Evolutionary conservation across 2,888 invertebrate species (phyloP).

Genomic region (Margaritifera margaritifera): DNA sequence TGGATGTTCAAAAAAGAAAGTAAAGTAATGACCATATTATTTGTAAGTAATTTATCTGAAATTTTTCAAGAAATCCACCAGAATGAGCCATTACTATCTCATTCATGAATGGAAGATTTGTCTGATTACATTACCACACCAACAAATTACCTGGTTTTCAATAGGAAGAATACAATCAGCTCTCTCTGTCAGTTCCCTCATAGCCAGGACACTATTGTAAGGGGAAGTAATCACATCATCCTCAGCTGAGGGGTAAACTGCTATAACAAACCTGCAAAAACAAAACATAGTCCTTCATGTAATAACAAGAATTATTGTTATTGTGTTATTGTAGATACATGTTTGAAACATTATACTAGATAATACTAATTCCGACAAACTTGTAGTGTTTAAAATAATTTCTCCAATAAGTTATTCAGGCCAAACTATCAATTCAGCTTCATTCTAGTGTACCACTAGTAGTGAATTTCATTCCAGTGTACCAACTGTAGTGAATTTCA

Average conservation of each 20-base stretch:
- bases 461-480: no score
- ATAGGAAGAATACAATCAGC: constrained; percentile 74
- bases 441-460: no score
- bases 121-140: neutral
- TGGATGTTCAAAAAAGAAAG: no score
- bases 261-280: constrained; percentile 70
- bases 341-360: neutral
- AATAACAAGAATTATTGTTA: neutral
- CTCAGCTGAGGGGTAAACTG: constrained; percentile 74
- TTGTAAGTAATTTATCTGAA: no score
- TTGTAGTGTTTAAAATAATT: no score
- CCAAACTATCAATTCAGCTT: no score
- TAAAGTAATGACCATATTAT: no score
- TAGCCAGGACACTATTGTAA: constrained; percentile 73
- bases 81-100: no score
- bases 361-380: no score
- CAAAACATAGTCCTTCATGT: neutral
- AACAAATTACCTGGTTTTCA: constrained; percentile 70
- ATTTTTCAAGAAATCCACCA: no score
- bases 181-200: constrained; percentile 71
- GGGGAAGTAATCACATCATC: constrained; percentile 75
- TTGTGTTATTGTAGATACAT: neutral
- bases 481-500: no score
- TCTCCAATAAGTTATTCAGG: no score
- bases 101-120: neutral